Conservation (phyloP, 2,888 invertebrate genomes). For the Scrobipalpa costella region DNA sequence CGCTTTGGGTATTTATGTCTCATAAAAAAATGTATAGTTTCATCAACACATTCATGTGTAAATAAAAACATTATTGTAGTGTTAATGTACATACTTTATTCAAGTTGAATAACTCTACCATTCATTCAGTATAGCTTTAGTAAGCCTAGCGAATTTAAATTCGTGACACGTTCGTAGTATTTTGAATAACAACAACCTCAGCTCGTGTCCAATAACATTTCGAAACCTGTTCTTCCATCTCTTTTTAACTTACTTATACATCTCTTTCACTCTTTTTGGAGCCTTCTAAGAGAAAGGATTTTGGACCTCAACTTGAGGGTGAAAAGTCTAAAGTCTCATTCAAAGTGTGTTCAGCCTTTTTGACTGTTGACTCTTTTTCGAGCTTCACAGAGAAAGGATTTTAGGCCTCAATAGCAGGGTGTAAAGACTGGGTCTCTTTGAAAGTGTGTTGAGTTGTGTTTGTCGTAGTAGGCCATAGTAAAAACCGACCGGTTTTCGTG, state of each 20-base stretch:
- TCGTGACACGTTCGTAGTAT: slow-evolving; percentile 13
- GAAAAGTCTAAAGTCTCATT: slow-evolving; percentile 1
- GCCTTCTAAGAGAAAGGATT: slow-evolving; percentile 4
- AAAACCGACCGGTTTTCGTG: slow-evolving; percentile 64
- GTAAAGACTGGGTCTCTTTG: slow-evolving; percentile 1
- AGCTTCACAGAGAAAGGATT: slow-evolving; percentile 5
- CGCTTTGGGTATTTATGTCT: too few species aligned
- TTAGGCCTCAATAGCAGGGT: not conserved
- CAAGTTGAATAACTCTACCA: not conserved
- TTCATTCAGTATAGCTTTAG: not conserved
- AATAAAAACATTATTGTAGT: not conserved
- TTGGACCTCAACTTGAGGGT: not conserved
- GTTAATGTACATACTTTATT: not conserved
- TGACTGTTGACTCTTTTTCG: slow-evolving; percentile 29
- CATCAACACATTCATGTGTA: not conserved
- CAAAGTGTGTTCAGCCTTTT: slow-evolving; percentile 2
- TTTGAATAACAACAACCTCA: slow-evolving; percentile 18
- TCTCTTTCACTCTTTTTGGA: slow-evolving; percentile 40
- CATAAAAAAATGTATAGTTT: too few species aligned
- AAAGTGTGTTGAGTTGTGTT: slow-evolving; percentile 8
- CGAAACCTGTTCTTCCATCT: slow-evolving; percentile 52
- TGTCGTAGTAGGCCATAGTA: slow-evolving; percentile 74
- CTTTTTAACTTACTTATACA: slow-evolving; percentile 38
- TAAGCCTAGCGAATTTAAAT: slow-evolving; percentile 6
- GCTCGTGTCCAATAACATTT: slow-evolving; percentile 24